Base-by-base conservation (phyloP, 2,113 vertebrate genomes). In the Barbus barbus region DNA sequence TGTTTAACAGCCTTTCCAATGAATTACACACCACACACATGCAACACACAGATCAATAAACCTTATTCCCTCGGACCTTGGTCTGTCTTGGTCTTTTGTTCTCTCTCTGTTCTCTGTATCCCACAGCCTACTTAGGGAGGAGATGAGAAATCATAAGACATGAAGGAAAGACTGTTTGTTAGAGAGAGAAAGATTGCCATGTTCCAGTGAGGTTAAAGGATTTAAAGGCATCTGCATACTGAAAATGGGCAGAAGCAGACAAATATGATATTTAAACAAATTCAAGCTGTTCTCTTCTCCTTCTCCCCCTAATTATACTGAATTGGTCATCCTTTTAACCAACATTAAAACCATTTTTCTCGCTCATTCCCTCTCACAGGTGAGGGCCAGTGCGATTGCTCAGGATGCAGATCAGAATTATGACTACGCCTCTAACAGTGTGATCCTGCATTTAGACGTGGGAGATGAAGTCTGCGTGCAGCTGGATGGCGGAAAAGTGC, bases 401-500 rank as follows among this genome's bases (percentile, higher is more conserved):
- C 94, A 94, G 88, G 94, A 94, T 0, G 94, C 94, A 9, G 94
- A 94, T 93, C 93, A 97, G 93, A 97, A 97, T 92, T 97, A 97
- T 0, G 96, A 97, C 93, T 97, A 97, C 1, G 96, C 96, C 86
- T 96, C 96, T 87, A 97, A 97, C 93, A 96, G 96, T 9, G 96
- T 96, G 88, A 97, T 97, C 92, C 93, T 97, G 73, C 97, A 97
- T 85, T 92, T 98, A 88, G 97, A 97, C 3, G 96, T 97, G 33
- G 97, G 97, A 0, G 97, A 98, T 3, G 97, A 98, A 81, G 96
- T 98, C 80, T 97, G 95, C 53, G 95, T 98, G 51, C 97, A 97
- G 88, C 93, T 98, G 88, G 97, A 98, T 0, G 97, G 97, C 0
- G 97, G 97, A 75, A 98, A 98, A 88, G 97, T 97, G 60, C 97